Conservation (phyloP, 2,113 vertebrate species). For the Nymphicus hollandicus region DNA sequence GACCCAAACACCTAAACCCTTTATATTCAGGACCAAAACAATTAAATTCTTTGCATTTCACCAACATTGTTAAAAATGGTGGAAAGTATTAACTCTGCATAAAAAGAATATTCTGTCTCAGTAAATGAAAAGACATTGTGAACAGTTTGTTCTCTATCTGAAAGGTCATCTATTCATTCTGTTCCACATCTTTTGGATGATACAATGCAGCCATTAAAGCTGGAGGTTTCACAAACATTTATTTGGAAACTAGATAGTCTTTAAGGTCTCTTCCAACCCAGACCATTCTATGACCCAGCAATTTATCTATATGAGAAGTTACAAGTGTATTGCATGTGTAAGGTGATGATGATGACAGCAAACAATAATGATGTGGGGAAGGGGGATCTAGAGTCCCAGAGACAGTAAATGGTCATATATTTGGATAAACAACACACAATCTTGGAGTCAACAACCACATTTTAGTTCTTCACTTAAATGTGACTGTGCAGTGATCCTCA, state of each 20-base stretch:
- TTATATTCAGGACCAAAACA: conserved; percentile 16
- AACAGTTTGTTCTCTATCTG: conserved; percentile 25
- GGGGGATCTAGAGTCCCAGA: neutral
- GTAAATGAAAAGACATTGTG: conserved; percentile 32
- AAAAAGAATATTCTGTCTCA: conserved; percentile 44
- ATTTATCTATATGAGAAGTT: neutral
- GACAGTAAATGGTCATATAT: neutral
- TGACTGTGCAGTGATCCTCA: neutral
- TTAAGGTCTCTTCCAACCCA: neutral
- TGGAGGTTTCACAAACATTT: conserved; percentile 37
- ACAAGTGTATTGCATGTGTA: neutral
- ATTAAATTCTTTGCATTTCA: conserved; percentile 52
- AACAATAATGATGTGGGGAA: accelerated
- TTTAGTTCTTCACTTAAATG: neutral
- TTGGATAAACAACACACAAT: neutral
- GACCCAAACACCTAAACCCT: neutral
- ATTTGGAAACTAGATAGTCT: neutral
- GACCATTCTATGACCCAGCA: neutral
- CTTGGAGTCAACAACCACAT: neutral
- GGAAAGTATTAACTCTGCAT: conserved; percentile 36
- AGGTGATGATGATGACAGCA: neutral
- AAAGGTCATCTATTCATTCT: conserved; percentile 36
- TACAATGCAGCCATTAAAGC: conserved; percentile 3
- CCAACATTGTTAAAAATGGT: conserved; percentile 9
- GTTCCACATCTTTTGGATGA: neutral